Evolutionary conservation across 2,888 invertebrate species (phyloP).

Genomic region (Trichacis sp.): DNA sequence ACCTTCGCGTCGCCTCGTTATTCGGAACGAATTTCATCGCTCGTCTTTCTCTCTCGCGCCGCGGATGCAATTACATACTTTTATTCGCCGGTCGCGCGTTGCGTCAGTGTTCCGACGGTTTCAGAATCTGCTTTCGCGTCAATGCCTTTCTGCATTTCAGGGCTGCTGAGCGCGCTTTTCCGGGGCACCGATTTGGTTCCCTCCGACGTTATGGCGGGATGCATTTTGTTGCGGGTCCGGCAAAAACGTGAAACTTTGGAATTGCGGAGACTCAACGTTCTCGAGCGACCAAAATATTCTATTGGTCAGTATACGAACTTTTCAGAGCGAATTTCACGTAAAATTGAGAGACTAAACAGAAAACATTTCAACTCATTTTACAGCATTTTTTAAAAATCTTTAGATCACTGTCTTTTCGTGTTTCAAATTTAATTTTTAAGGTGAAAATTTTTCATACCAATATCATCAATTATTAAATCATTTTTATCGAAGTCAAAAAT

Average conservation of each 20-base stretch:
- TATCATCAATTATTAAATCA: no score
- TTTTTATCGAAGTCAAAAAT: no score
- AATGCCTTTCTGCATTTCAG: constrained; percentile 65
- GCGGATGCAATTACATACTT: background rate
- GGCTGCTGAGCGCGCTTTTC: constrained; percentile 82
- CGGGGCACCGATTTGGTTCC: constrained; percentile 89
- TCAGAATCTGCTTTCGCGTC: background rate
- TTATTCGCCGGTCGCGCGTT: no score
- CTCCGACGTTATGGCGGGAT: constrained; percentile 89
- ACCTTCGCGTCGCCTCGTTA: constrained; percentile 16
- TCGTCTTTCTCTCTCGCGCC: background rate
- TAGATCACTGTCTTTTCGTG: no score
- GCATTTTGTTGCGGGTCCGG: constrained; percentile 83
- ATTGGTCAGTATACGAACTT: constrained; percentile 69
- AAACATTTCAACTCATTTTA: no score
- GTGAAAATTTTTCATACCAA: no score
- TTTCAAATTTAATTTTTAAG: no score
- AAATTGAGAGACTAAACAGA: no score
- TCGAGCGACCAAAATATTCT: constrained; percentile 77
- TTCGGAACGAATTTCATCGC: constrained; percentile 6
- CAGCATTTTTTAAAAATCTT: no score
- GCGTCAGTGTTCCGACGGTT: background rate
- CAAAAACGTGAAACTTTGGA: constrained; percentile 82
- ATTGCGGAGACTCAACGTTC: constrained; percentile 75
- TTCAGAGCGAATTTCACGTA: no score